Evolutionary conservation across 2,888 invertebrate species (phyloP).

Genomic region (Drosophila aldrichi): DNA sequence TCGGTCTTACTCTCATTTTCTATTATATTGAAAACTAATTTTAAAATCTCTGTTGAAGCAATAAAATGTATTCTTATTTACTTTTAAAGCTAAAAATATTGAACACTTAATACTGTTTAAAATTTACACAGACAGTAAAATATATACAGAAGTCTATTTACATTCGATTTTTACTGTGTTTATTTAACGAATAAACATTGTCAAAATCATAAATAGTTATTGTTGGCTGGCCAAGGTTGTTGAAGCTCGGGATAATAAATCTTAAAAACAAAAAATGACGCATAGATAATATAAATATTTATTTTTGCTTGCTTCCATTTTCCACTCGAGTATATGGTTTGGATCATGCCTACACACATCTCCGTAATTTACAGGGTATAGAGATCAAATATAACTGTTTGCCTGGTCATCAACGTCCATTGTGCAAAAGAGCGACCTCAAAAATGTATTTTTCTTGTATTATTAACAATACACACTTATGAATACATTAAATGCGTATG

Average conservation of each 20-base stretch:
- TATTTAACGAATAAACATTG: neutral
- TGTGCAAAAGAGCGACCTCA: constrained; percentile 64
- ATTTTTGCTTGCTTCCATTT: no score
- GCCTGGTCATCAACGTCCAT: constrained; percentile 35
- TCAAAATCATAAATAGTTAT: neutral
- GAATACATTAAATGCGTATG: neutral
- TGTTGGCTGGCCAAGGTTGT: neutral
- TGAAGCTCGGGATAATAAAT: constrained; percentile 24
- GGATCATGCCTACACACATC: neutral
- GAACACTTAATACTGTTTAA: neutral
- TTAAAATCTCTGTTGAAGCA: neutral
- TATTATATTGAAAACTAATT: neutral
- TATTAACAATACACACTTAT: constrained; percentile 50
- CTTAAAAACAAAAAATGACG: neutral
- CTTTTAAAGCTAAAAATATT: neutral
- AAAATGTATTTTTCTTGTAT: constrained; percentile 58
- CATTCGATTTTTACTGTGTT: no score
- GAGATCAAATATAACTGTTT: constrained; percentile 16
- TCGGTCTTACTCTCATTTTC: neutral
- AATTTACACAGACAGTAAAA: neutral
- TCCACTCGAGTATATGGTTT: neutral
- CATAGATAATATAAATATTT: constrained; percentile 24
- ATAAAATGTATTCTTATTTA: no score
- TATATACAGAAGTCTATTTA: neutral
- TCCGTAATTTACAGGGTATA: neutral